Evolutionary conservation across 2,888 invertebrate species (phyloP).

Genomic region (Agrochola macilenta): DNA sequence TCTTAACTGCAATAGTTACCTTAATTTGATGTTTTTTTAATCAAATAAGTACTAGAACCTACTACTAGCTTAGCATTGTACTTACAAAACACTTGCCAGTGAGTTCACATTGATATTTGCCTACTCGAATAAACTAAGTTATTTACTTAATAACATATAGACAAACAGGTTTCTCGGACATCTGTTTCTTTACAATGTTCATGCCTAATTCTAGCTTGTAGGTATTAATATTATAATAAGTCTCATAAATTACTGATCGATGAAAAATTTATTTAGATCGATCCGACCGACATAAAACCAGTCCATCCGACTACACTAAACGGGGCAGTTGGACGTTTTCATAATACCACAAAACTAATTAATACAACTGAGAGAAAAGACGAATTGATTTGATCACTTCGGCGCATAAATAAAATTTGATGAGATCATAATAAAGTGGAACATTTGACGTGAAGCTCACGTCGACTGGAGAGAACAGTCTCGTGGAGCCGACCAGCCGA

Average conservation of each 20-base stretch:
- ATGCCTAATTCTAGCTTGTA: constrained; percentile 45
- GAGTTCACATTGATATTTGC: constrained; percentile 7
- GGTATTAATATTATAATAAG: constrained; percentile 55
- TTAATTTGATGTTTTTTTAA: not conserved
- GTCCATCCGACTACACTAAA: constrained; percentile 38
- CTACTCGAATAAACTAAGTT: constrained; percentile 19
- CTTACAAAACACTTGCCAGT: not conserved
- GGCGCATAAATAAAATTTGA: constrained; percentile 68
- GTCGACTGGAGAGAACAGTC: not conserved
- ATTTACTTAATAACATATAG: constrained; percentile 25
- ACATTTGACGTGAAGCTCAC: constrained; percentile 42
- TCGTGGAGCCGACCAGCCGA: not conserved
- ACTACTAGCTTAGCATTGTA: not conserved
- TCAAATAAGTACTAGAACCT: not conserved
- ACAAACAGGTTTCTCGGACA: constrained; percentile 44
- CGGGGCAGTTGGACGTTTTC: constrained; percentile 48
- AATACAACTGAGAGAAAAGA: constrained; percentile 66
- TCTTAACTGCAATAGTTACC: not conserved
- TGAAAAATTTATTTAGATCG: constrained; percentile 61
- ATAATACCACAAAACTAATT: constrained; percentile 67
- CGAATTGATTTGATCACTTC: constrained; percentile 66
- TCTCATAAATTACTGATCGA: constrained; percentile 57
- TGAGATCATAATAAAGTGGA: constrained; percentile 68
- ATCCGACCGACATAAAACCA: constrained; percentile 45
- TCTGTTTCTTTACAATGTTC: constrained; percentile 46